Conservation (phyloP, 1,140 invertebrate species). For the Drosophila paulistorum region DNA sequence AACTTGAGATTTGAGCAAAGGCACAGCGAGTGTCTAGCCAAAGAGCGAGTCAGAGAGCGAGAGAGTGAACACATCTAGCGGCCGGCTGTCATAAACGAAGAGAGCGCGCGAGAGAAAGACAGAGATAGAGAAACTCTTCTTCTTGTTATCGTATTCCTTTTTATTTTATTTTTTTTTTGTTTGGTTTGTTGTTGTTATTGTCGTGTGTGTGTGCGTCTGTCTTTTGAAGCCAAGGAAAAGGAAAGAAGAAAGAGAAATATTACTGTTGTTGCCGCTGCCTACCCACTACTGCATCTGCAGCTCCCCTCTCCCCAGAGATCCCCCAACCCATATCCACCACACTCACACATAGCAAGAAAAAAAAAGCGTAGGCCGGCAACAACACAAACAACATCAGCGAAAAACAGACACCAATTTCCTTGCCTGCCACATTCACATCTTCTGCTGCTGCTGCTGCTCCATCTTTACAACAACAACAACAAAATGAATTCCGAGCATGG, state of each 20-base stretch:
- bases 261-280: constrained; percentile 28
- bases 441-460: constrained; percentile 14
- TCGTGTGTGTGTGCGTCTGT: constrained; percentile 8
- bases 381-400: constrained; percentile 16
- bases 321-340: constrained; percentile 3
- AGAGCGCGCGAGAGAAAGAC: constrained; percentile 18
- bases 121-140: constrained; percentile 16
- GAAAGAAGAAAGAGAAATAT: constrained; percentile 9
- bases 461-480: constrained; percentile 51
- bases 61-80: constrained; percentile 8
- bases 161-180: constrained; percentile 34
- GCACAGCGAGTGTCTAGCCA: constrained; percentile 7
- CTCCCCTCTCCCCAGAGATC: not conserved
- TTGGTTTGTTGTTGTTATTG: constrained; percentile 31
- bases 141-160: constrained; percentile 39
- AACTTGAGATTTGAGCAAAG: constrained; percentile 14
- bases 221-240: constrained; percentile 33
- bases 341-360: constrained; percentile 2
- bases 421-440: constrained; percentile 10
- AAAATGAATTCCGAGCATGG: constrained; percentile 83
- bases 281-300: not conserved
- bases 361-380: constrained; percentile 10
- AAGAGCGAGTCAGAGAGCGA: constrained; percentile 11
- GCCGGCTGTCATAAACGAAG: constrained; percentile 14
- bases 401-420: constrained; percentile 6